Base-by-base conservation (phyloP, 2,888 invertebrate species). In the Coenonympha arcania region DNA sequence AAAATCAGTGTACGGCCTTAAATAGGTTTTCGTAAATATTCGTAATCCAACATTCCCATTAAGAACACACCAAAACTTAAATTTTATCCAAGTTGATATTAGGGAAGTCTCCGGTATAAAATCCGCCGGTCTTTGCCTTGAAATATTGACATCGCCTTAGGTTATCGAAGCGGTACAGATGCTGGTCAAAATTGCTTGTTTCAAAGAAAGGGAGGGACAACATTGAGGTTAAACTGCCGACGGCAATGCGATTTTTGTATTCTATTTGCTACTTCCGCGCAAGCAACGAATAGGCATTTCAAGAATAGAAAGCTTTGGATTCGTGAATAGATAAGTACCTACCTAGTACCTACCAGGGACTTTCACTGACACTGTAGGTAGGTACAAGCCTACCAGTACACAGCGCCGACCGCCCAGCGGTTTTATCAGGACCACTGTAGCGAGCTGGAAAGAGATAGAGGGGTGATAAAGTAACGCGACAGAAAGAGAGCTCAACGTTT, bases 211-310 rank as follows among this genome's bases (percentile, higher is more conserved):
- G 37, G 24, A 22, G 39, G 34, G 50, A 47, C 47, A 48, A 43
- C 48, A 40, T 44, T 44, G 18, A 40, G 33, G 42, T 36, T 11
- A 15, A 46, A 48, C 41, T 33, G 54, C 50, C 46, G 40, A 24
- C 50, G 61, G 61, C 62, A 60, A 62, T 62, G 53, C 63, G 62
- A 64, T 24, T 39, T 15, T 39, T 13, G 24, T 24, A 15, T 39
- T 39, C 39, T 15, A 33, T 33, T 33, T 33, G 15, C 31, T 5
- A 15, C 15, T 8, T 6, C 13, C 16, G 11, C 30, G 6, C 16
- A 33, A 30, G 6, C 31, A 33, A 33, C 31, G 6, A 6, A 33
- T 6, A 6, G 6, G 31, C 15, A 31, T 30, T 6, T 30, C 28
- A 4, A 11, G n/a, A 11, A n/a, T 3, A n/a, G 3, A 28, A n/a